Conservation (phyloP, 1,140 invertebrate genomes). For the Maniola jurtina region DNA sequence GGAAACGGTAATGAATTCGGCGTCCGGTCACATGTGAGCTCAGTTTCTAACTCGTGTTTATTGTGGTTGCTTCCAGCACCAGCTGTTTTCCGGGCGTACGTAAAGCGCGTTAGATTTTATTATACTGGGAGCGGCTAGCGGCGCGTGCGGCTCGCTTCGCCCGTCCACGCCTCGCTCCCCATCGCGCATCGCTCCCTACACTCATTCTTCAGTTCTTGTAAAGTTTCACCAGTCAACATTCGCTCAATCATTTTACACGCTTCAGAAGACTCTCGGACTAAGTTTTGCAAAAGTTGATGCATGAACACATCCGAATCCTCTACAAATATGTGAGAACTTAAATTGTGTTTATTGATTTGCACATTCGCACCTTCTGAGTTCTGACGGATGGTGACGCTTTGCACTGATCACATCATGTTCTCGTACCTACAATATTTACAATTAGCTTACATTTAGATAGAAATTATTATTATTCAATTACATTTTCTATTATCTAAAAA, state of each 20-base stretch:
- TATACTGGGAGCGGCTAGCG: conserved; percentile 25
- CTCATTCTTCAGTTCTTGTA: conserved; percentile 25
- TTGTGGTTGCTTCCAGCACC: conserved; percentile 84
- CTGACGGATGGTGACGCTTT: conserved; percentile 19
- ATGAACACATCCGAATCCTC: conserved; percentile 20
- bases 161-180: conserved; percentile 6
- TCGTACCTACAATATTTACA: conserved; percentile 22
- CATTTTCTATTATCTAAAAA: conserved; percentile 2
- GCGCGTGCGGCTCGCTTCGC: conserved; percentile 15
- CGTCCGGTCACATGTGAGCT: conserved; percentile 40
- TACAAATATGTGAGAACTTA: neutral
- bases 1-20: conserved; percentile 23
- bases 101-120: conserved; percentile 61
- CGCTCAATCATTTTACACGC: conserved; percentile 25
- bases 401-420: conserved; percentile 21
- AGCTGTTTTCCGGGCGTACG: conserved; percentile 85
- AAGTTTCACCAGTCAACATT: conserved; percentile 14
- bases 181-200: conserved; percentile 31
- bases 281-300: conserved; percentile 11
- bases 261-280: conserved; percentile 5
- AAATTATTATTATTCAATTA: neutral
- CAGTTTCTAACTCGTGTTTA: conserved; percentile 57
- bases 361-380: conserved; percentile 18
- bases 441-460: neutral
- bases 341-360: conserved; percentile 19